Evolutionary conservation across 2,113 vertebrate genomes (phyloP).

Genomic region (Mirza zaza): DNA sequence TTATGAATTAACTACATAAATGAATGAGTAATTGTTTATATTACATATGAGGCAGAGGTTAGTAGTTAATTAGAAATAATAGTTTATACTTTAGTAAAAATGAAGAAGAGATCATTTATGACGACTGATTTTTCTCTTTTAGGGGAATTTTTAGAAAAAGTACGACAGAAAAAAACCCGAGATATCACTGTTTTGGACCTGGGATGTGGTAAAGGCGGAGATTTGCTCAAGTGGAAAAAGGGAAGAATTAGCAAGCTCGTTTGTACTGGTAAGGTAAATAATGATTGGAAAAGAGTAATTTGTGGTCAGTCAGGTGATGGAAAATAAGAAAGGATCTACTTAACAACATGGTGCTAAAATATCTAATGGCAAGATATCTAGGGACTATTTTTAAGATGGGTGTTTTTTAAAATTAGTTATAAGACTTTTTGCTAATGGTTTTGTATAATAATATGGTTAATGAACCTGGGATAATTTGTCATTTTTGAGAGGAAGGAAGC

Average conservation of each 20-base stretch:
- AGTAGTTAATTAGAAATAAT: background rate
- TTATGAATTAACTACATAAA: background rate
- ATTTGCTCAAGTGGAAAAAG: constrained; percentile 97
- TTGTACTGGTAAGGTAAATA: constrained; percentile 91
- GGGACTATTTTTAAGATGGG: background rate
- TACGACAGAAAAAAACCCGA: constrained; percentile 83
- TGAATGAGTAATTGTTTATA: background rate
- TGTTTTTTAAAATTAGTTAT: background rate
- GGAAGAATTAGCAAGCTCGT: constrained; percentile 93
- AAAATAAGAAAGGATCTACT: background rate
- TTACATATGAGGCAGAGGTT: background rate
- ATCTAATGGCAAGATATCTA: background rate
- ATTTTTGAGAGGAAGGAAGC: background rate
- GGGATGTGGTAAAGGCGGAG: constrained; percentile 98
- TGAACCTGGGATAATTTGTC: background rate
- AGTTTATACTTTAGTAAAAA: constrained; percentile 38
- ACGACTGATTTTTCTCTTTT: constrained; percentile 42
- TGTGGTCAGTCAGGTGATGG: background rate
- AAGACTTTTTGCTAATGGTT: background rate
- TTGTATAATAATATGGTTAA: background rate
- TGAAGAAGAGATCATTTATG: background rate
- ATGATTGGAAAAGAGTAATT: background rate
- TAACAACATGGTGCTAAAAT: background rate
- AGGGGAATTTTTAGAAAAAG: constrained; percentile 94
- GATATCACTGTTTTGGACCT: constrained; percentile 93